Conservation (phyloP, 2,888 invertebrate species). For the Drosophila macrospina region DNA sequence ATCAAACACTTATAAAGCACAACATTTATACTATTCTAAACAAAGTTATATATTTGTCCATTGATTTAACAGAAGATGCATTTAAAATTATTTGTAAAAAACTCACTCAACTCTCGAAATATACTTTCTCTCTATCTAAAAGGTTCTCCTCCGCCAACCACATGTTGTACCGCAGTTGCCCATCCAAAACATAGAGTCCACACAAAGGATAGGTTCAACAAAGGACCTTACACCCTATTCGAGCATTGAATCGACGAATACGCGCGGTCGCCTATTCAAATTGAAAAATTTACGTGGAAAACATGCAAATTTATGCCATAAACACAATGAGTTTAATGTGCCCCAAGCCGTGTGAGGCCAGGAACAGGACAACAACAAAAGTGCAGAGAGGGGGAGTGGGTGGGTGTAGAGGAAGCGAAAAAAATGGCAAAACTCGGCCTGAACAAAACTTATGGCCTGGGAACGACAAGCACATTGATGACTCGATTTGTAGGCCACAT, state of each 20-base stretch:
- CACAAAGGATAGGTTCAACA: conserved; percentile 17
- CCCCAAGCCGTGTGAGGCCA: conserved; percentile 44
- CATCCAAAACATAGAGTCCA: conserved; percentile 7
- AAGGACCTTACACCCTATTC: conserved; percentile 15
- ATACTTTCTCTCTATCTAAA: no score
- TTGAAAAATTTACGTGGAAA: conserved; percentile 81
- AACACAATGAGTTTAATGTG: conserved; percentile 82
- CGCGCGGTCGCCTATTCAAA: conserved; percentile 69
- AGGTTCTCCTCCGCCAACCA: neutral
- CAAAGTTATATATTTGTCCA: no score
- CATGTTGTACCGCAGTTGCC: neutral
- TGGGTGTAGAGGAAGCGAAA: neutral
- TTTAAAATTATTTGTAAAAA: no score
- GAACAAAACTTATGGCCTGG: conserved; percentile 66
- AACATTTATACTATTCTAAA: no score
- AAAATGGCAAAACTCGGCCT: conserved; percentile 41
- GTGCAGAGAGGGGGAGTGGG: neutral
- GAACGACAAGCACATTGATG: conserved; percentile 65
- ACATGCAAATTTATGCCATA: conserved; percentile 82
- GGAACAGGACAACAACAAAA: conserved; percentile 30
- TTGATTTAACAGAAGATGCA: no score
- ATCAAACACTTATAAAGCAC: no score
- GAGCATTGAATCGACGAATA: conserved; percentile 26
- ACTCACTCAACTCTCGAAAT: no score
- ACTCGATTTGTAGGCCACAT: conserved; percentile 74